Conservation (phyloP, 2,888 invertebrate genomes). For the Andricus quercusramuli region DNA sequence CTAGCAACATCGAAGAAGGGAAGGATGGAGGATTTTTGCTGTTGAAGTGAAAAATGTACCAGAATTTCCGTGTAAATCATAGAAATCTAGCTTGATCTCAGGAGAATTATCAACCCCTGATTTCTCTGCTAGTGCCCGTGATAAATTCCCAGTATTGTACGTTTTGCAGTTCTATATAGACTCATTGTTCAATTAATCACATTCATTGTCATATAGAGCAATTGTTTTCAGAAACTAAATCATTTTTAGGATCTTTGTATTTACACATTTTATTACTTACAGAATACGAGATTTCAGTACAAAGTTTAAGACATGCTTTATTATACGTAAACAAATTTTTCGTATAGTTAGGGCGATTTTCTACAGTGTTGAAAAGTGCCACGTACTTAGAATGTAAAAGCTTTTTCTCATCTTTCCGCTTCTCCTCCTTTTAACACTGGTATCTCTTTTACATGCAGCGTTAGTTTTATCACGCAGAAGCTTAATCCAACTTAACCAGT, state of each 20-base stretch:
- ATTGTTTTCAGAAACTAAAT: too few relatives aligned
- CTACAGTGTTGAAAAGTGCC: background rate
- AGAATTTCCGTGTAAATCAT: background rate
- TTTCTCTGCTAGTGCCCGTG: background rate
- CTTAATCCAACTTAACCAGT: slow-evolving; percentile 32
- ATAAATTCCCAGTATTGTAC: background rate
- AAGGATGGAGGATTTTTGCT: background rate
- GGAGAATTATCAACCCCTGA: background rate
- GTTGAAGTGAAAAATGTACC: background rate
- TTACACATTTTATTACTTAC: too few relatives aligned
- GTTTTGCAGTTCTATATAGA: background rate
- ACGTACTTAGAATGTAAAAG: background rate
- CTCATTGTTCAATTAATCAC: too few relatives aligned
- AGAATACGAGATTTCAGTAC: too few relatives aligned
- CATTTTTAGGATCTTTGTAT: too few relatives aligned
- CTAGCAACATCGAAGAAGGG: background rate
- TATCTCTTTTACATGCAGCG: background rate
- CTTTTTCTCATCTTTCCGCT: background rate
- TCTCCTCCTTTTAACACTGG: background rate
- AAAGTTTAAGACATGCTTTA: too few relatives aligned
- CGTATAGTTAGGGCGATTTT: background rate
- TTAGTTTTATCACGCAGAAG: background rate
- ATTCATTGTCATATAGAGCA: too few relatives aligned
- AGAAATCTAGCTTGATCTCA: background rate
- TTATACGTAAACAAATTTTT: too few relatives aligned